These are phyloP conservation scores for Apis mellifera DNA, from an alignment of 1,140 invertebrate genomes.

Conservation along the genomic window DNA sequence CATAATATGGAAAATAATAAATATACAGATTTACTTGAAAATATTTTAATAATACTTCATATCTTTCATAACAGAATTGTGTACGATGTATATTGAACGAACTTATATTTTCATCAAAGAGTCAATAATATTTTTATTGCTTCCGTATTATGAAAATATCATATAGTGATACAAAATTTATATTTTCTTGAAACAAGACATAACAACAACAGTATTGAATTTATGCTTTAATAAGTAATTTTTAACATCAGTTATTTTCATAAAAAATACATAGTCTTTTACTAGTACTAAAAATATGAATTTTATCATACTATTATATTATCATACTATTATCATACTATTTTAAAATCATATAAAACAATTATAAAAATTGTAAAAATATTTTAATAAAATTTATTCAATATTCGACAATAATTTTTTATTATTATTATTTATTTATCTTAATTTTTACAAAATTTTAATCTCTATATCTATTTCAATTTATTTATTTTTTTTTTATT, in stretches of 20 bases:
- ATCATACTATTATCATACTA: too few species aligned
- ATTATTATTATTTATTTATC: not conserved
- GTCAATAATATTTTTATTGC: not conserved
- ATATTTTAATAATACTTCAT: too few species aligned
- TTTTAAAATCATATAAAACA: too few species aligned
- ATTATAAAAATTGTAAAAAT: too few species aligned
- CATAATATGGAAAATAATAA: too few species aligned
- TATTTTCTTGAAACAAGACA: not conserved
- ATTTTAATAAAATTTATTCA: too few species aligned
- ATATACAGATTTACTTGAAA: too few species aligned
- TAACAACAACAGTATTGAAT: not conserved
- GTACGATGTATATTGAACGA: not conserved
- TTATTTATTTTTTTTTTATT: too few species aligned
- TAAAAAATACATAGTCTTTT: not conserved
- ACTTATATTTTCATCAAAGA: not conserved
- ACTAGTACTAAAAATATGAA: too few species aligned
- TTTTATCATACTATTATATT: too few species aligned
- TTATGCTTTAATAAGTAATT: not conserved
- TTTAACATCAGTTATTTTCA: not conserved
- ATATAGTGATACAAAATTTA: not conserved
- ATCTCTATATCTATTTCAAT: not conserved
- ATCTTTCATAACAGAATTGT: not conserved
- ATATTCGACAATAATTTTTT: too few species aligned
- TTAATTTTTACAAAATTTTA: not conserved
- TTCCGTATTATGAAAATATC: not conserved